phyloP scores from a whole-genome alignment of 2,113 vertebrate genomes.

The Elanus axillaris region DNA sequence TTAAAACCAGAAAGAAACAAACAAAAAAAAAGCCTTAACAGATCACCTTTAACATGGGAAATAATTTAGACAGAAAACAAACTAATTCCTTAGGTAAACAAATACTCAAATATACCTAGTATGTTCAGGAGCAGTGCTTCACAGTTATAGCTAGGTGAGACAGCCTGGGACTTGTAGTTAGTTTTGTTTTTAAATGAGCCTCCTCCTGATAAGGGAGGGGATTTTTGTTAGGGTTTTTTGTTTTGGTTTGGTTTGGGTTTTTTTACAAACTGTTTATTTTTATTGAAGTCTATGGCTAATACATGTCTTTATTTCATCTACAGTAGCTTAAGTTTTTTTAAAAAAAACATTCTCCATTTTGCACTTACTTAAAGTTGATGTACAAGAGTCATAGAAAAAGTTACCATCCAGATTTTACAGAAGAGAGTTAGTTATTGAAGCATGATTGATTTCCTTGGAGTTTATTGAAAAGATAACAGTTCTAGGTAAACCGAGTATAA shows the following conservation, averaged over 20 bases:
- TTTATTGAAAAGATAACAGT: neutral
- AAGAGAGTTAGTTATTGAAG: neutral
- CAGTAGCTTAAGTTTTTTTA: neutral
- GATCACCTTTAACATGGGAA: neutral
- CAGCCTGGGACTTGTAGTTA: neutral
- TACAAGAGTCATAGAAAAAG: neutral
- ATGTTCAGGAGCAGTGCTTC: neutral
- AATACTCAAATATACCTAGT: neutral
- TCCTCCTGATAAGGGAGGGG: neutral
- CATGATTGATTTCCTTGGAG: neutral
- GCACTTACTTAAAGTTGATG: neutral
- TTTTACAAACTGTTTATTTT: neutral
- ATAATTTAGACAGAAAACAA: neutral
- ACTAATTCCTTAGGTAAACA: neutral
- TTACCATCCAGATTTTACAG: neutral
- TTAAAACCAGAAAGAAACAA: neutral
- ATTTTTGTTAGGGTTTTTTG: neutral
- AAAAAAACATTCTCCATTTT: neutral
- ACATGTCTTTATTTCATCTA: neutral
- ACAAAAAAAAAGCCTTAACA: neutral
- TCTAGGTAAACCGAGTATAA: neutral
- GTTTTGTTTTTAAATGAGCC: neutral
- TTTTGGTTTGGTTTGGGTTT: neutral
- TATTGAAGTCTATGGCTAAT: neutral
- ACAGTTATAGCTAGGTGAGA: neutral